Conservation (phyloP, 2,113 vertebrate species). For the Melanotaenia duboulayi region DNA sequence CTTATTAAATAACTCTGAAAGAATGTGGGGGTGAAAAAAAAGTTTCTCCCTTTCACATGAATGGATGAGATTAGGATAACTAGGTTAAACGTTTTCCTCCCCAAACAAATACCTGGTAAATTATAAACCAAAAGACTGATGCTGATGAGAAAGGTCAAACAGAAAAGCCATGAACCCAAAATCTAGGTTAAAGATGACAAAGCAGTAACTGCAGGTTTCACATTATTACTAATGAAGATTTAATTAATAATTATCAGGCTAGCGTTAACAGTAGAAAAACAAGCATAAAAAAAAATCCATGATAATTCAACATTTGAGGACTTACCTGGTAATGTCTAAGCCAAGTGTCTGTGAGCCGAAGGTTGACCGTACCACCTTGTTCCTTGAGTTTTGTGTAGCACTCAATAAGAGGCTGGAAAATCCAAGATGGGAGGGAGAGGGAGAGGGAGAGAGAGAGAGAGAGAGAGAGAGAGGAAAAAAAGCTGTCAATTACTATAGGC, state of each 20-base stretch:
- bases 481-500: background rate
- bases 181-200: too few relatives aligned
- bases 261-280: background rate
- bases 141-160: too few relatives aligned
- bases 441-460: background rate
- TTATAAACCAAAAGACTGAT: too few relatives aligned
- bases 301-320: background rate
- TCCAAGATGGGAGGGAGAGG: background rate
- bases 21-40: background rate
- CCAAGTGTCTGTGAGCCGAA: constrained; percentile 94
- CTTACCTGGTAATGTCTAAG: constrained; percentile 95
- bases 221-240: background rate
- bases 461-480: background rate
- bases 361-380: constrained; percentile 89
- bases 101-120: too few relatives aligned
- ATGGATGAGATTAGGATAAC: background rate
- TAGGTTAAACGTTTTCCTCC: too few relatives aligned
- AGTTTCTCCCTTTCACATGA: background rate
- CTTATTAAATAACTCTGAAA: too few relatives aligned
- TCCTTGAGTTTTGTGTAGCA: constrained; percentile 96
- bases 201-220: background rate
- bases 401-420: constrained; percentile 89
- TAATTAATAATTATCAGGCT: background rate
- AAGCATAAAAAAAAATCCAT: background rate
- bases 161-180: too few relatives aligned